phyloP scores from a whole-genome alignment of 2,888 invertebrate genomes.

The Malacosoma neustria region DNA sequence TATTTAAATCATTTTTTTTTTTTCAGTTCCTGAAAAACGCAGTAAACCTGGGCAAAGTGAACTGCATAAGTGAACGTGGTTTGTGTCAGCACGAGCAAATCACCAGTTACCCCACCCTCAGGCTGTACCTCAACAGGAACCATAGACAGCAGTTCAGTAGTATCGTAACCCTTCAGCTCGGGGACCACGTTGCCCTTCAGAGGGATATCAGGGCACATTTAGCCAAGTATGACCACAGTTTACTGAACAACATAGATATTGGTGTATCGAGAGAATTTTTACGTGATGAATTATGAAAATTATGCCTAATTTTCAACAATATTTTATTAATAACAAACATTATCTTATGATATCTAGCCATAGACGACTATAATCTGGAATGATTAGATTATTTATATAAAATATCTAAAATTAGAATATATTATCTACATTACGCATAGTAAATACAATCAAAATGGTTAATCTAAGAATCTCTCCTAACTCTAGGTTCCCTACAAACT shows the following conservation, averaged over 20 bases:
- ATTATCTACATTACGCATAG: too few relatives aligned
- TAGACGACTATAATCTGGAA: too few relatives aligned
- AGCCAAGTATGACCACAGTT: constrained; percentile 27
- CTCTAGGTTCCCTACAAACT: too few relatives aligned
- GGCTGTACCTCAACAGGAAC: constrained; percentile 41
- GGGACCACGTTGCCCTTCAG: constrained; percentile 29
- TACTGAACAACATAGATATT: constrained; percentile 26
- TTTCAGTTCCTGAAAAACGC: constrained; percentile 47
- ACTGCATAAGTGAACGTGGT: constrained; percentile 51
- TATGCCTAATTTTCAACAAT: too few relatives aligned
- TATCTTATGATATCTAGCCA: too few relatives aligned
- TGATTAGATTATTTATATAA: too few relatives aligned
- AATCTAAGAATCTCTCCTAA: too few relatives aligned
- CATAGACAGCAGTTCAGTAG: constrained; percentile 30
- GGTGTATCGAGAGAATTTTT: constrained; percentile 22
- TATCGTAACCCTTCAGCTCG: constrained; percentile 34
- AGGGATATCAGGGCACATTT: constrained; percentile 38
- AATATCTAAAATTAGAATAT: too few relatives aligned
- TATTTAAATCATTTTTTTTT: not conserved
- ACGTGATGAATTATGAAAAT: constrained; percentile 52
- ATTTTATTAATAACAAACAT: too few relatives aligned
- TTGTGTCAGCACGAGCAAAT: constrained; percentile 58
- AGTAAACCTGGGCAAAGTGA: constrained; percentile 55
- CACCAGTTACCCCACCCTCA: constrained; percentile 49
- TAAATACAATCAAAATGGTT: too few relatives aligned